Percentiles rank a stretch among this genome's conserved stretches.
These are phyloP conservation scores for human (Homo sapiens) DNA, from an alignment of 2,113 vertebrate genomes.

Conservation along the genomic window GRCh38 chr3:133325501-133326000, in stretches of 20 bases:
- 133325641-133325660: background rate
- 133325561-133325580: background rate
- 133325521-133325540: background rate
- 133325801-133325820: background rate
- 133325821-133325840: background rate
- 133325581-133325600: no score
- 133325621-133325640: background rate
- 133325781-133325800: background rate
- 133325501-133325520: background rate
- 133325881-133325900: background rate
- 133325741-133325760: no score
- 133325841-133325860: constrained; percentile 14
- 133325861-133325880: background rate
- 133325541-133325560: background rate
- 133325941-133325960: background rate
- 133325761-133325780: no score
- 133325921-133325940: background rate
- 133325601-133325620: background rate
- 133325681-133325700: background rate
- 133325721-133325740: no score
- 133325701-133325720: no score
- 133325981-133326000: background rate
- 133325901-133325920: background rate
- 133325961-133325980: background rate
- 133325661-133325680: background rate